phyloP scores from a whole-genome alignment of 2,113 vertebrate genomes.

The Monarcha castaneiventris region DNA sequence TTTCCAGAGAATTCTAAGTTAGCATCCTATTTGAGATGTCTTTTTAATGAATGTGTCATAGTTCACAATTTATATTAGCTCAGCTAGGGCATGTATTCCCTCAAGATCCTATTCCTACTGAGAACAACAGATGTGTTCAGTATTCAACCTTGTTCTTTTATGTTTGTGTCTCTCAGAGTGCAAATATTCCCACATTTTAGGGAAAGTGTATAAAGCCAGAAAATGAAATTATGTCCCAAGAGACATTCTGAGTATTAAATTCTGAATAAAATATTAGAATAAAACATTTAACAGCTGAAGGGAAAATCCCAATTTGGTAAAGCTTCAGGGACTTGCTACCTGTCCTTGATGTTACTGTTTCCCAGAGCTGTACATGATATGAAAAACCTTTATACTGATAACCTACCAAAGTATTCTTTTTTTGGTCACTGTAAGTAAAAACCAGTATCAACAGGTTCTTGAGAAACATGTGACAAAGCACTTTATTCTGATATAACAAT shows the following conservation, averaged over 20 bases:
- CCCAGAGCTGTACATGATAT: neutral
- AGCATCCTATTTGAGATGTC: neutral
- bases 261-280: neutral
- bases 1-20: neutral
- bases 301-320: neutral
- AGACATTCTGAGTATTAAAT: neutral
- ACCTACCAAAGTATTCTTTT: neutral
- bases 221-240: neutral
- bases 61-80: neutral
- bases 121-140: neutral
- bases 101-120: neutral
- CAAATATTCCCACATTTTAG: neutral
- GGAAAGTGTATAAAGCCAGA: neutral
- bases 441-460: neutral
- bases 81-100: neutral
- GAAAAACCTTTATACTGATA: neutral
- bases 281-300: neutral
- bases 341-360: neutral
- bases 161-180: neutral
- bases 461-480: neutral
- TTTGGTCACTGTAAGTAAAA: neutral
- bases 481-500: neutral
- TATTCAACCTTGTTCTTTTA: neutral
- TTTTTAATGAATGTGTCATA: slow-evolving; percentile 1
- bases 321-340: neutral